Base-by-base conservation (phyloP, 1,140 invertebrate species). In the Drosophila santomea region DNA sequence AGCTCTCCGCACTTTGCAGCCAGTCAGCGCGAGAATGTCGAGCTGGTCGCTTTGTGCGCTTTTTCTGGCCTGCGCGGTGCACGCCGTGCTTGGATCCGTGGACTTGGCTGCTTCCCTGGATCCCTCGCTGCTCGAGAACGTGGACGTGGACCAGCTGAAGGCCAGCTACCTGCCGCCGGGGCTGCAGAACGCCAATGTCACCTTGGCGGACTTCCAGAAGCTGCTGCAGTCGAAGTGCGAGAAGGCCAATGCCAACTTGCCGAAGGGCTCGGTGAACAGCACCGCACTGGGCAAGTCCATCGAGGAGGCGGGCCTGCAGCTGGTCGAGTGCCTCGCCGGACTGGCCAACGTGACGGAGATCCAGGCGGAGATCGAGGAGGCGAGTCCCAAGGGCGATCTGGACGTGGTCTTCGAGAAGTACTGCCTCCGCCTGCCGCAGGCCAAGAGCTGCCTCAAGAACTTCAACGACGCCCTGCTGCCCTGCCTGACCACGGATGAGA, bases 401-500 rank as follows among this genome's bases (percentile, higher is more conserved):
- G 95, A 92, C 35, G 74, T 91, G 12, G 91, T 92, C 11, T 88
- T 88, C 32, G 84, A 88, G 63, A 90, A 84, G 41, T 97, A 97
- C 82, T 96, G 95, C 75, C 92, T 93, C 14, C 95, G 95, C 67
- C 93, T 94, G 14, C 94, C 94, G 0, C 80, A 92, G 4, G 92
- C 96, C n/a, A 93, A 94, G 58, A 35, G 74, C 0, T 97, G 96
- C 74, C 91, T 96, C 11, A 91, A 77, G 1, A 94, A 95, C 56
- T 94, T 96, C 52, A 95, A 94, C 0, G 78, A 92, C 0, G 92
- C 93, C 0, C 17, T 95, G 6, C 93, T 95, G 55, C 93, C 94
- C 0, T 97, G 96, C 69, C 91, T 97, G 25, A 94, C 94, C 0
- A 77, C 91, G 0, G 92, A 94, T 14, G 96, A 97, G 90, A 74